These are phyloP conservation scores for Eledone cirrhosa DNA, from an alignment of 2,888 invertebrate genomes.

Conservation along the genomic window DNA sequence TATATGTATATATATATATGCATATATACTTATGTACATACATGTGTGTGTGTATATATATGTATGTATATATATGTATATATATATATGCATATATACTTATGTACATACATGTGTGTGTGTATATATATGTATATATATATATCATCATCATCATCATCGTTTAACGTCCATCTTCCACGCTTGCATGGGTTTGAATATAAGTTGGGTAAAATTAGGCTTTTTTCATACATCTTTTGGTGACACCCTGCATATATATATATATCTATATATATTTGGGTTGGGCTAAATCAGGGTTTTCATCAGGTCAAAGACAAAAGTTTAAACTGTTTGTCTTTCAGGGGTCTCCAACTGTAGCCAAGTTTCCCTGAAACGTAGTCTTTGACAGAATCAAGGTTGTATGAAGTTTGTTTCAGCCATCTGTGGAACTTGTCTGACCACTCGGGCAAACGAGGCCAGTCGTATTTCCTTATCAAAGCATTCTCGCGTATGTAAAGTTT, in stretches of 20 bases:
- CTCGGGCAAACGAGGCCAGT: conserved; percentile 75
- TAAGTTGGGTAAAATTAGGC: too few species aligned
- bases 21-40: too few species aligned
- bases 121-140: too few species aligned
- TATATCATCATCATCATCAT: too few species aligned
- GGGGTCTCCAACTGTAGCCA: conserved; percentile 73
- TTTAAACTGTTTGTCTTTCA: conserved; percentile 65
- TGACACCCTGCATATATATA: too few species aligned
- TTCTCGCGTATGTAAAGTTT: conserved; percentile 76
- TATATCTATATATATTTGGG: too few species aligned
- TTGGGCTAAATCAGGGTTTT: neutral
- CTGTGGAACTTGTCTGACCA: conserved; percentile 76
- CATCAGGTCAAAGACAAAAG: neutral
- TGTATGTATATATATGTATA: neutral
- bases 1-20: too few species aligned
- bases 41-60: neutral
- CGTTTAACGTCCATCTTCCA: too few species aligned
- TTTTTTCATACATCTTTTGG: too few species aligned
- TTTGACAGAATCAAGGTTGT: conserved; percentile 75
- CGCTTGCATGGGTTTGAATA: too few species aligned
- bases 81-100: neutral
- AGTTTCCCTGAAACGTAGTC: conserved; percentile 77
- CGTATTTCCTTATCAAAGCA: conserved; percentile 74
- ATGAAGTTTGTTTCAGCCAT: conserved; percentile 75
- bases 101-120: neutral